Evolutionary conservation across 2,113 vertebrate species (phyloP), one percentile per base, ranked within the genome.

Genomic region (Rhizomys pruinosus): DNA sequence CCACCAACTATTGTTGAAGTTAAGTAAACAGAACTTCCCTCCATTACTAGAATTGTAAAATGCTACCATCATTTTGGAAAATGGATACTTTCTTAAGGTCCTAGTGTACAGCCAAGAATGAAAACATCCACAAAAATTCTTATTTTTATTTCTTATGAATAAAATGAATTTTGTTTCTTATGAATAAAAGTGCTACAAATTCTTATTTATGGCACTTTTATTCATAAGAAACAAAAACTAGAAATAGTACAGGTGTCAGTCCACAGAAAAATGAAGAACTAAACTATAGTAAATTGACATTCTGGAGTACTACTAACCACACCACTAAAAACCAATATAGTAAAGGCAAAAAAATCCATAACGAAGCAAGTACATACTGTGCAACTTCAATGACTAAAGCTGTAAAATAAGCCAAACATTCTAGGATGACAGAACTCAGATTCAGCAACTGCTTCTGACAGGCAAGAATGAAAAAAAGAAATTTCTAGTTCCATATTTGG

Each of bases 101-200:
- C 57, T 61, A 9, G 78, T 81, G 42, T 32, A 52, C 3, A 77
- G 29, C 20, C 25, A 52, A 80, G 78, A 91, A 93, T 89, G 22
- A 88, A 91, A 94, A 78, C 13, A 55, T 32, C 22, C 17, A 55
- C n/a, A 76, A 80, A 93, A 57, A n/a, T n/a, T n/a, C n/a, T n/a
- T n/a, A n/a, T n/a, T n/a, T n/a, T n/a, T n/a, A n/a, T n/a, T n/a
- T n/a, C n/a, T n/a, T n/a, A n/a, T n/a, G n/a, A n/a, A n/a, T n/a
- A n/a, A n/a, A n/a, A n/a, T n/a, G n/a, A n/a, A n/a, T n/a, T n/a
- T n/a, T n/a, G n/a, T n/a, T n/a, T n/a, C n/a, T n/a, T n/a, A n/a
- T n/a, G n/a, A n/a, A n/a, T n/a, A n/a, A n/a, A n/a, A n/a, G n/a
- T n/a, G n/a, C n/a, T n/a, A n/a, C n/a, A n/a, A n/a, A n/a, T n/a